Evolutionary conservation across 2,888 invertebrate genomes (phyloP).

Genomic region (Diarsia mendica): DNA sequence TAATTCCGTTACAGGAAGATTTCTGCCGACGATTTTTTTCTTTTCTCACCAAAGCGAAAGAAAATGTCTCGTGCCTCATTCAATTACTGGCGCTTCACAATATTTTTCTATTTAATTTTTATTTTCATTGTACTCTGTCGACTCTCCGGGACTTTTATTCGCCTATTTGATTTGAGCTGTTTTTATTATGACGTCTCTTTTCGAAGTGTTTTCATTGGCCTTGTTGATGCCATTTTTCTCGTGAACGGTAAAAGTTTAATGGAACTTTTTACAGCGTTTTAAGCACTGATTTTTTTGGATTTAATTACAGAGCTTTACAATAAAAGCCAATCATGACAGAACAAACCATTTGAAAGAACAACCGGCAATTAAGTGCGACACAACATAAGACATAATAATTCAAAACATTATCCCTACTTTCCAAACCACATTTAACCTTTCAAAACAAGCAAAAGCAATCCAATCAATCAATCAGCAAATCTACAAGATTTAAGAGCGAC

Average conservation of each 20-base stretch:
- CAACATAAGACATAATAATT: background rate
- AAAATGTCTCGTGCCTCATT: constrained; percentile 81
- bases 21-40: constrained; percentile 74
- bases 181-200: constrained; percentile 60
- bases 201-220: constrained; percentile 48
- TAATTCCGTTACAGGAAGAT: constrained; percentile 84
- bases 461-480: constrained; percentile 50
- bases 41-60: constrained; percentile 59
- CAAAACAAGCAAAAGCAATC: constrained; percentile 9
- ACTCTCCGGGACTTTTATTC: constrained; percentile 71
- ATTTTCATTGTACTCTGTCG: constrained; percentile 82
- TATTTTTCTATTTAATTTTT: constrained; percentile 88
- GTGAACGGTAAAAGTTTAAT: background rate
- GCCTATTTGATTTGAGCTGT: constrained; percentile 78
- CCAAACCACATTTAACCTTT: constrained; percentile 9
- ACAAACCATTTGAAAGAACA: background rate
- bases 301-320: background rate
- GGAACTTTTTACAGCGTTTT: background rate
- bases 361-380: background rate
- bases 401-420: background rate
- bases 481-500: constrained; percentile 42
- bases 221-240: constrained; percentile 6
- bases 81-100: constrained; percentile 85
- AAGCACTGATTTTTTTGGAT: background rate
- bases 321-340: background rate